phyloP scores from a whole-genome alignment of 2,113 vertebrate species.

The Diadophis punctatus region DNA sequence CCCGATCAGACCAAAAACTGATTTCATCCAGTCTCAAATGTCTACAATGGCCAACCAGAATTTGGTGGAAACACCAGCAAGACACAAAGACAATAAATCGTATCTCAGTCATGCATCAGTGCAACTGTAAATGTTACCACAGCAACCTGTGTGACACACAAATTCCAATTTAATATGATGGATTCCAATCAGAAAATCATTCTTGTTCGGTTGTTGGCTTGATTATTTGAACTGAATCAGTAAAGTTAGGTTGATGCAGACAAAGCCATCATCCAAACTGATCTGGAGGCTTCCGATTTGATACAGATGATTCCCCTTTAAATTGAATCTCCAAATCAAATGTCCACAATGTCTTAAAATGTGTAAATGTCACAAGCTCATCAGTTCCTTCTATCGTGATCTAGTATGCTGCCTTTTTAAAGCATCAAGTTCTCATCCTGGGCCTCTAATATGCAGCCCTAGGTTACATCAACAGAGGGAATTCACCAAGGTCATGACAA shows the following conservation, averaged over 20 bases:
- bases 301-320: background rate
- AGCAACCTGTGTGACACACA: background rate
- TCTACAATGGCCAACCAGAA: background rate
- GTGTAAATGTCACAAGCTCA: background rate
- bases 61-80: background rate
- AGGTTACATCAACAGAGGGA: background rate
- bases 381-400: background rate
- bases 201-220: background rate
- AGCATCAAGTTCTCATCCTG: background rate
- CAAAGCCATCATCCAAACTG: background rate
- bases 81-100: background rate
- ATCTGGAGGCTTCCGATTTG: background rate
- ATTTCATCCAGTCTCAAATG: background rate
- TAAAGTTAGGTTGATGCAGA: background rate
- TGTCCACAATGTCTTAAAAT: background rate
- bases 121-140: background rate
- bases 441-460: background rate
- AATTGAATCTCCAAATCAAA: background rate
- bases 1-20: background rate
- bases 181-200: background rate
- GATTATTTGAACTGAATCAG: background rate
- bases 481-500: background rate
- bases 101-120: background rate
- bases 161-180: background rate
- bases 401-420: background rate